Evolutionary conservation across 30 jellyfish, hydroid and myxozoan genomes (phyloP).

Genomic region (Cassiopea andromeda): DNA sequence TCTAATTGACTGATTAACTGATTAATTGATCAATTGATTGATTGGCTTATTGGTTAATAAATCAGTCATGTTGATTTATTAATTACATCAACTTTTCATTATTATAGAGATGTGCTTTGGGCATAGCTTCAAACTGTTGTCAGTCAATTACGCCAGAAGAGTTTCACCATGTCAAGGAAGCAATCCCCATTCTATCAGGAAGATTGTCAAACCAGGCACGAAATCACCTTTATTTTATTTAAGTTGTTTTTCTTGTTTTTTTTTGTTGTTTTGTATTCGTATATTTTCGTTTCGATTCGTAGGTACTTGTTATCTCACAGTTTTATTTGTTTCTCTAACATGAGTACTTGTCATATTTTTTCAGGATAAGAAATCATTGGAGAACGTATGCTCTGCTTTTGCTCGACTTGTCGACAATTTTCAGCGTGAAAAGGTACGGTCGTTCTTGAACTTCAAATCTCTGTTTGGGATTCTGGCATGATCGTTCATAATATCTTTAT

Average conservation of each 20-base stretch:
- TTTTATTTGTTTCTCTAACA: neutral
- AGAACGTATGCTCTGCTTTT: conserved; percentile 94
- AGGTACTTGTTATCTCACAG: no score
- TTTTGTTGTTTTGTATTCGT: neutral
- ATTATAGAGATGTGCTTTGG: conserved; percentile 93
- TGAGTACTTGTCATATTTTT: neutral
- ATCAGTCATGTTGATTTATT: neutral
- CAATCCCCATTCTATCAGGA: conserved; percentile 81
- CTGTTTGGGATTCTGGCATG: no score
- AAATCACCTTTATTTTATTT: neutral
- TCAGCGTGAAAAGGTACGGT: conserved; percentile 80
- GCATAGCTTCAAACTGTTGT: conserved; percentile 97
- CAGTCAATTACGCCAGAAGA: conserved; percentile 93
- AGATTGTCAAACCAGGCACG: conserved; percentile 86
- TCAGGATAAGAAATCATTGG: conserved; percentile 91
- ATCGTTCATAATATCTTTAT: no score
- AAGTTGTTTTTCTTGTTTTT: neutral
- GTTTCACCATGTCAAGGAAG: conserved; percentile 84
- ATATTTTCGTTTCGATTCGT: no score
- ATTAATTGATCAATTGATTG: neutral
- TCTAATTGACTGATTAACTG: neutral
- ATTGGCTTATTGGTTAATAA: neutral
- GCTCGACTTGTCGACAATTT: conserved; percentile 94
- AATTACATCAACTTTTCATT: neutral
- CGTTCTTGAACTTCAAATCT: neutral